Evolutionary conservation across 2,797 vertebrate species (phyloP).

Genomic region (Heliangelus exortis): DNA sequence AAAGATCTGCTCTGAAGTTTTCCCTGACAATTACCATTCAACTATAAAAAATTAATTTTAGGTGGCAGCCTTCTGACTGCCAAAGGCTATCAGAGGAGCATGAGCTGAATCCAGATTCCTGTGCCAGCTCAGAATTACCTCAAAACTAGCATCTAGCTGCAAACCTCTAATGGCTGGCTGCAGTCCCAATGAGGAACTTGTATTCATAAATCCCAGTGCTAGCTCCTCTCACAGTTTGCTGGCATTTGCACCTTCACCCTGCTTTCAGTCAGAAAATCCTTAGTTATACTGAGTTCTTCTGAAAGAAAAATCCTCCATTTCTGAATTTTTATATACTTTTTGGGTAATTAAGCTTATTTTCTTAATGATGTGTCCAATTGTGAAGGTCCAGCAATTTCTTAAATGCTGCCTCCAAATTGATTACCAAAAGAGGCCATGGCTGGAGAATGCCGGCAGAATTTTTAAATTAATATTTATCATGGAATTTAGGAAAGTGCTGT

Average conservation of each 20-base stretch:
- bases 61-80: neutral
- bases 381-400: neutral
- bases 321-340: neutral
- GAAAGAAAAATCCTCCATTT: neutral
- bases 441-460: neutral
- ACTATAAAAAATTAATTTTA: neutral
- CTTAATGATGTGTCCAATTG: neutral
- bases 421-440: neutral
- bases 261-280: neutral
- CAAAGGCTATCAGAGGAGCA: neutral
- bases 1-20: neutral
- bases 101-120: neutral
- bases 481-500: neutral
- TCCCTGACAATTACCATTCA: neutral
- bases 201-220: constrained; percentile 1
- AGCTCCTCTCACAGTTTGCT: neutral
- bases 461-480: neutral
- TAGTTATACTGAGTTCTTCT: neutral
- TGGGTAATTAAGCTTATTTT: neutral
- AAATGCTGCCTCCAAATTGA: neutral
- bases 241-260: neutral
- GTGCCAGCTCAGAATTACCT: constrained; percentile 25
- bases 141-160: neutral
- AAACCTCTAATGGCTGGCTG: neutral
- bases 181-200: neutral